Conservation (phyloP, 2,797 vertebrate species). For the Enteromius anoplus region DNA sequence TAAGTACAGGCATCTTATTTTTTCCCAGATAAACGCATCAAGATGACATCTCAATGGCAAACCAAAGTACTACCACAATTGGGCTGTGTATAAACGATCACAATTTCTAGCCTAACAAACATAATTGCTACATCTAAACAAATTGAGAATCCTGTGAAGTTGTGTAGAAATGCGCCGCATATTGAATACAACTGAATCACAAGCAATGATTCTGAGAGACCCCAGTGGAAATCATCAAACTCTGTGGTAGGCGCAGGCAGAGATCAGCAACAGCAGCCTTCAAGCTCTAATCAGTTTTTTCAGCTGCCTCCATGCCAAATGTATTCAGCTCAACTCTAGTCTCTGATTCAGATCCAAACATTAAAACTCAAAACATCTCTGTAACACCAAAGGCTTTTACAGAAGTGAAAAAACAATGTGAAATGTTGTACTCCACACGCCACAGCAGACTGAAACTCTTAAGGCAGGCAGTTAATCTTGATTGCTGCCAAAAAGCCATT, state of each 20-base stretch:
- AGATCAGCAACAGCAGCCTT: not conserved
- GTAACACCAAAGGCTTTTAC: conserved; percentile 5
- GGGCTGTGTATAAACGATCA: conserved; percentile 4
- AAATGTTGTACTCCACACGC: not conserved
- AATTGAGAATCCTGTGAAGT: not conserved
- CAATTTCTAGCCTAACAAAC: conserved; percentile 4
- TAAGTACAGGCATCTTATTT: not conserved
- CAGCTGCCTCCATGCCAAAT: not conserved
- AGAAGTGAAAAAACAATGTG: not conserved
- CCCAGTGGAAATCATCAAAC: conserved; percentile 13
- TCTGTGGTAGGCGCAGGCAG: not conserved
- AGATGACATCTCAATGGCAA: not conserved
- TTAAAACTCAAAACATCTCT: not conserved
- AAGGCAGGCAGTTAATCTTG: not conserved
- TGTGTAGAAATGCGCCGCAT: not conserved
- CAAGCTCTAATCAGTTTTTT: conserved; percentile 18
- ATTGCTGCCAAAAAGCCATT: not conserved
- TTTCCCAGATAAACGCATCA: not conserved
- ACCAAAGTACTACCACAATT: not conserved
- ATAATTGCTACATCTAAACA: conserved; percentile 21
- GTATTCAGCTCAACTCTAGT: not conserved
- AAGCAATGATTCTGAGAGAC: conserved; percentile 1
- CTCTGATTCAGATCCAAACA: not conserved
- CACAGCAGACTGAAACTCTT: not conserved
- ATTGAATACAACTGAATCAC: not conserved